phyloP scores from a whole-genome alignment of 2,113 vertebrate genomes.

The Pelvicachromis taeniatus region DNA sequence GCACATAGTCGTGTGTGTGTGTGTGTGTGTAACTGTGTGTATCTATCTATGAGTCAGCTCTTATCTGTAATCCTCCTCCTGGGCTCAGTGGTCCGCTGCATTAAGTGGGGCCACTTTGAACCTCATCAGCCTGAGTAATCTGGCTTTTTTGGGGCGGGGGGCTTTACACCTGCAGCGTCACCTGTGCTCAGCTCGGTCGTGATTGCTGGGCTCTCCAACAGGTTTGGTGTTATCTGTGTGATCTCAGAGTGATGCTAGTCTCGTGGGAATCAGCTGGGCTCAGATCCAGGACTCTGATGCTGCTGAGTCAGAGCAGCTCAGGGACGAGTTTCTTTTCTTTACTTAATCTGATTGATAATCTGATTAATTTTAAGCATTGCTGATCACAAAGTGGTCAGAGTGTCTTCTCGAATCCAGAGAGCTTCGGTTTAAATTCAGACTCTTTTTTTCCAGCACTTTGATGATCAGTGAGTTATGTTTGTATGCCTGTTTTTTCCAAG shows the following conservation, averaged over 20 bases:
- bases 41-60: background rate
- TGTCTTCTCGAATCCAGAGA: background rate
- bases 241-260: background rate
- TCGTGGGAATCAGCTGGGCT: background rate
- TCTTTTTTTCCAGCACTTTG: background rate
- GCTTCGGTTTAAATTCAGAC: background rate
- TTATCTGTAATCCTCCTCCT: background rate
- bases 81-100: background rate
- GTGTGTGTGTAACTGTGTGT: background rate
- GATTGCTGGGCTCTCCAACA: background rate
- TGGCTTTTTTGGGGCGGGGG: background rate
- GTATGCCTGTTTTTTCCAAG: background rate
- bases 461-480: background rate
- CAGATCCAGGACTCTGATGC: background rate
- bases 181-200: conserved; percentile 10
- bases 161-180: conserved; percentile 10
- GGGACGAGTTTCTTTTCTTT: background rate
- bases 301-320: background rate
- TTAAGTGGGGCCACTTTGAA: background rate
- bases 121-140: background rate
- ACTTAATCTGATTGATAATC: background rate
- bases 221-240: background rate
- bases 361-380: background rate
- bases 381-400: background rate
- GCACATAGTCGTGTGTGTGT: rapidly evolving